These are phyloP conservation scores for Stenodera caucasica DNA, from an alignment of 2,888 invertebrate genomes.

Conservation along the genomic window DNA sequence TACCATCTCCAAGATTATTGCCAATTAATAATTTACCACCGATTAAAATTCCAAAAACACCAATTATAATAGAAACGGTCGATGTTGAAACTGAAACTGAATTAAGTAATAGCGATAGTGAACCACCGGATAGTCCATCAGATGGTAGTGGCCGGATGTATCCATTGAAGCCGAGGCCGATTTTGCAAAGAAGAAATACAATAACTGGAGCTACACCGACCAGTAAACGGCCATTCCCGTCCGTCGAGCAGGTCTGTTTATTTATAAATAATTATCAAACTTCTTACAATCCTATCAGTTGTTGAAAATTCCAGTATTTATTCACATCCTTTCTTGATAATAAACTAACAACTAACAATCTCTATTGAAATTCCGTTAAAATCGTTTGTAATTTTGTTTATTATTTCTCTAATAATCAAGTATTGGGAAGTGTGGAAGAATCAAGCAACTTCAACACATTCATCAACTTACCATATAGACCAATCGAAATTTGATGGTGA, in stretches of 20 bases:
- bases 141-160: conserved; percentile 64
- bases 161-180: conserved; percentile 73
- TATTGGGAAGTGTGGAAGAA: conserved; percentile 75
- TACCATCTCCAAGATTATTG: conserved; percentile 68
- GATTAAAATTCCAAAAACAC: conserved; percentile 57
- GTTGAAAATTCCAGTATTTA: background rate
- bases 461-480: conserved; percentile 53
- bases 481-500: conserved; percentile 52
- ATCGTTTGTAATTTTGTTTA: conserved; percentile 27
- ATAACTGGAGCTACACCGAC: conserved; percentile 82
- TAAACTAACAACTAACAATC: conserved; percentile 14
- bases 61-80: conserved; percentile 38
- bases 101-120: conserved; percentile 60
- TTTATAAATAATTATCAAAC: background rate
- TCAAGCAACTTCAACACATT: conserved; percentile 56
- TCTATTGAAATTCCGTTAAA: conserved; percentile 22
- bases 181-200: conserved; percentile 81
- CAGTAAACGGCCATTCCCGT: conserved; percentile 63
- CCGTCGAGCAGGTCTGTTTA: conserved; percentile 67
- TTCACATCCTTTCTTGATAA: conserved; percentile 43
- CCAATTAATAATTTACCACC: conserved; percentile 63
- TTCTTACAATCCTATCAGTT: background rate
- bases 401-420: conserved; percentile 45
- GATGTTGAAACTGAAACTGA: conserved; percentile 46
- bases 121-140: conserved; percentile 59